Conservation (phyloP, 2,113 vertebrate species). For the Odocoileus hemionus region DNA sequence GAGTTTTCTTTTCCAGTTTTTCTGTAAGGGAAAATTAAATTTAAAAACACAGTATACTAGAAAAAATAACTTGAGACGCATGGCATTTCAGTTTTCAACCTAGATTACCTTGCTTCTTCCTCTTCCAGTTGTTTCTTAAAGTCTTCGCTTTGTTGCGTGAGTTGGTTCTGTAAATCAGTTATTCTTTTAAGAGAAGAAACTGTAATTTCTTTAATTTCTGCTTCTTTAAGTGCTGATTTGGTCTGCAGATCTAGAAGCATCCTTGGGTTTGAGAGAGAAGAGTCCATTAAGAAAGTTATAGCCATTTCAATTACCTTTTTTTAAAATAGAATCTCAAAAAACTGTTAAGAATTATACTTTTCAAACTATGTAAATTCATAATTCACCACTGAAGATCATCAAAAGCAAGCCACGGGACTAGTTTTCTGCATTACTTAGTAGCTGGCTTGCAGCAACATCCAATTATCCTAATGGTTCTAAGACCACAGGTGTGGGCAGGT, state of each 20-base stretch:
- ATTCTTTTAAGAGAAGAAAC: conserved; percentile 74
- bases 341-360: not conserved
- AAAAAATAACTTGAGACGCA: not conserved
- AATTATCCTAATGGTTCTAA: not conserved
- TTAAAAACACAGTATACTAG: not conserved
- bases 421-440: not conserved
- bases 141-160: conserved; percentile 80
- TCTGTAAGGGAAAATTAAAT: conserved; percentile 66
- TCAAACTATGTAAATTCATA: not conserved
- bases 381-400: not conserved
- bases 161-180: conserved; percentile 75
- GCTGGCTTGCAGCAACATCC: not conserved
- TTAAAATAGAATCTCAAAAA: not conserved
- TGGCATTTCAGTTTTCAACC: not conserved
- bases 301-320: not conserved
- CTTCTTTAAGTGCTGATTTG: conserved; percentile 83
- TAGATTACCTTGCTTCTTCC: conserved; percentile 81
- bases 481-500: no score
- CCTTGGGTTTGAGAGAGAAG: conserved; percentile 75
- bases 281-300: not conserved
- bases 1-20: conserved; percentile 73
- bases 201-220: conserved; percentile 78
- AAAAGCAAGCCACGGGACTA: not conserved
- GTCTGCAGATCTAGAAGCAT: conserved; percentile 85
- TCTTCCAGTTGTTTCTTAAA: conserved; percentile 76